phyloP scores from a whole-genome alignment of 2,797 vertebrate genomes.

The Coranthus polyacanthus region DNA sequence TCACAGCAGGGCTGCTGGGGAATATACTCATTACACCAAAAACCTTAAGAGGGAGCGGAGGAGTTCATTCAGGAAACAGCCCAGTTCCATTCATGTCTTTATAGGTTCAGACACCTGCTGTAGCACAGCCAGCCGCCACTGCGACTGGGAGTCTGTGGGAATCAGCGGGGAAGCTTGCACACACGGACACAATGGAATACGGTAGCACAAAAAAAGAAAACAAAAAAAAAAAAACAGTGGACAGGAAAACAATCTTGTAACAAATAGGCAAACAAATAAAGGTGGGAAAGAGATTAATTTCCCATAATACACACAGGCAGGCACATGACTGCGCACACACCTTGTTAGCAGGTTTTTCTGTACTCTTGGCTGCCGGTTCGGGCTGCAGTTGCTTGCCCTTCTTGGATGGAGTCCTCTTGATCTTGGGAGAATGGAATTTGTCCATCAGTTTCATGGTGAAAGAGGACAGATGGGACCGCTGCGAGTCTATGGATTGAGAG shows the following conservation, averaged over 20 bases:
- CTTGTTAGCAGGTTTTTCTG: constrained; percentile 95
- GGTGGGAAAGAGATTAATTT: constrained; percentile 60
- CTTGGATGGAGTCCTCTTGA: constrained; percentile 97
- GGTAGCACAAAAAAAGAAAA: constrained; percentile 8
- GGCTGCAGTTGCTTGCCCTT: constrained; percentile 94
- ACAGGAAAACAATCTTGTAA: constrained; percentile 60
- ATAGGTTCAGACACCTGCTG: constrained; percentile 71
- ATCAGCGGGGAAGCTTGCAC: constrained; percentile 50
- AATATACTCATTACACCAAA: constrained; percentile 62
- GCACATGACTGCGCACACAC: constrained; percentile 67
- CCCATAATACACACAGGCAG: constrained; percentile 46
- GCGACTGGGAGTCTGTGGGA: constrained; percentile 65
- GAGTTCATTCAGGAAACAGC: constrained; percentile 65
- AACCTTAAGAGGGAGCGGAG: constrained; percentile 53
- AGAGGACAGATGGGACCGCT: constrained; percentile 97
- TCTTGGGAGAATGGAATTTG: constrained; percentile 99
- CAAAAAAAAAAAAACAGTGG: constrained; percentile 9
- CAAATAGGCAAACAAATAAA: constrained; percentile 66
- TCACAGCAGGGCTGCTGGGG: constrained; percentile 50
- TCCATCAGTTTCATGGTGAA: constrained; percentile 99
- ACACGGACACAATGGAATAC: constrained; percentile 63
- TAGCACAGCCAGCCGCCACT: constrained; percentile 43
- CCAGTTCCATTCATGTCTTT: constrained; percentile 58
- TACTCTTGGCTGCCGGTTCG: constrained; percentile 90
- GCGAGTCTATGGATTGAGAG: constrained; percentile 88